phyloP scores from a whole-genome alignment of 2,113 vertebrate species.

The Arenaria interpres region DNA sequence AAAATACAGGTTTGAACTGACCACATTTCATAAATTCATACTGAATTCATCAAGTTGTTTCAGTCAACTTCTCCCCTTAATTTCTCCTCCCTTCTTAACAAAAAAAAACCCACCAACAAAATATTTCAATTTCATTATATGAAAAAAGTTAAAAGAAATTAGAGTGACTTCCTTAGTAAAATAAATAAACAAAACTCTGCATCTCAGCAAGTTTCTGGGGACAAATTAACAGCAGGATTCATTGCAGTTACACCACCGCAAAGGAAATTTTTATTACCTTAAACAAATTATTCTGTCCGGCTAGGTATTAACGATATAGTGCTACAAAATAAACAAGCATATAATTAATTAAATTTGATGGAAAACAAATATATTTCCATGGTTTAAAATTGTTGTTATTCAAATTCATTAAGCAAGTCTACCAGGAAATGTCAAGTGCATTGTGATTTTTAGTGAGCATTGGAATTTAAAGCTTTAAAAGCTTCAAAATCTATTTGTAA shows the following conservation, averaged over 20 bases:
- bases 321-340: not conserved
- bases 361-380: not conserved
- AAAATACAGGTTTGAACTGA: not conserved
- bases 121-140: not conserved
- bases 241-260: not conserved
- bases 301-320: not conserved
- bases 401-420: not conserved
- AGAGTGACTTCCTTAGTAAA: not conserved
- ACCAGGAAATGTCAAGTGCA: not conserved
- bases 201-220: not conserved
- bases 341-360: not conserved
- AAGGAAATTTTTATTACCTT: not conserved
- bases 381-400: not conserved
- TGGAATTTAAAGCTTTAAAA: not conserved
- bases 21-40: not conserved
- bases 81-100: not conserved
- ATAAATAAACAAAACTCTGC: not conserved
- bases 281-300: not conserved
- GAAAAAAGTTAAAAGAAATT: not conserved
- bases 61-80: not conserved
- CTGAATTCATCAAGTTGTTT: not conserved
- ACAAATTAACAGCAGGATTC: not conserved
- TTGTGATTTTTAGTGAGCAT: not conserved
- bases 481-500: not conserved
- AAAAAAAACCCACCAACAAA: not conserved